Percentiles rank a stretch among this genome's conserved stretches.
These are phyloP conservation scores for Masticophis lateralis DNA, from an alignment of 2,797 vertebrate species.

Conservation along the genomic window DNA sequence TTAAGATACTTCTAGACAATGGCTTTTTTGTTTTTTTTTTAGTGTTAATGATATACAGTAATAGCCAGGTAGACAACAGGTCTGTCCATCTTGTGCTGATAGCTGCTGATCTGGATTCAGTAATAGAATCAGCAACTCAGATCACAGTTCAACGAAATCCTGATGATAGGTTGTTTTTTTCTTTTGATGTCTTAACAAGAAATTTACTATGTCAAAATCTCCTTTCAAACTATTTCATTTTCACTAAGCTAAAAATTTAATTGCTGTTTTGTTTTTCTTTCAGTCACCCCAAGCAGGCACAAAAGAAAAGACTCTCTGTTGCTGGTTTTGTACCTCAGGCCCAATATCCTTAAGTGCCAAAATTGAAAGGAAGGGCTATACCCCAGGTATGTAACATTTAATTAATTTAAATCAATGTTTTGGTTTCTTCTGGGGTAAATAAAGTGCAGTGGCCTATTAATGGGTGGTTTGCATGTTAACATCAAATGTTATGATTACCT, in stretches of 20 bases:
- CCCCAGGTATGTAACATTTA: conserved; percentile 82
- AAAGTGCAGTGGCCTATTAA: background rate
- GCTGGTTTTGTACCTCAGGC: conserved; percentile 98
- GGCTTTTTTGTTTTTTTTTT: background rate
- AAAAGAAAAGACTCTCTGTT: conserved; percentile 98
- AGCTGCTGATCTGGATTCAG: background rate
- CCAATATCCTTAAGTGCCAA: conserved; percentile 99
- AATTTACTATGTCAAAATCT: background rate
- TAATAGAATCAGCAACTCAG: background rate
- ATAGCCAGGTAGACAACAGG: background rate
- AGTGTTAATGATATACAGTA: background rate
- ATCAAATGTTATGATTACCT: background rate
- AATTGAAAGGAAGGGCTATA: conserved; percentile 97
- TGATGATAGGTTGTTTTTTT: background rate
- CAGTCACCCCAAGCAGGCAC: conserved; percentile 95
- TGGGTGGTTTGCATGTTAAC: background rate
- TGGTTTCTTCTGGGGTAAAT: background rate
- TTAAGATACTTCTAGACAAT: background rate
- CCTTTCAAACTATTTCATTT: background rate
- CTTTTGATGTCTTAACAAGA: conserved; percentile 1
- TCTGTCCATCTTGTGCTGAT: background rate
- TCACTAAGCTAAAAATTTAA: background rate
- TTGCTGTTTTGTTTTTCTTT: conserved; percentile 55
- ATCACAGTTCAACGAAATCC: background rate
- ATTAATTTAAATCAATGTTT: background rate